These are phyloP conservation scores for Camponotus fellah DNA, from an alignment of 2,888 invertebrate species.

Conservation along the genomic window DNA sequence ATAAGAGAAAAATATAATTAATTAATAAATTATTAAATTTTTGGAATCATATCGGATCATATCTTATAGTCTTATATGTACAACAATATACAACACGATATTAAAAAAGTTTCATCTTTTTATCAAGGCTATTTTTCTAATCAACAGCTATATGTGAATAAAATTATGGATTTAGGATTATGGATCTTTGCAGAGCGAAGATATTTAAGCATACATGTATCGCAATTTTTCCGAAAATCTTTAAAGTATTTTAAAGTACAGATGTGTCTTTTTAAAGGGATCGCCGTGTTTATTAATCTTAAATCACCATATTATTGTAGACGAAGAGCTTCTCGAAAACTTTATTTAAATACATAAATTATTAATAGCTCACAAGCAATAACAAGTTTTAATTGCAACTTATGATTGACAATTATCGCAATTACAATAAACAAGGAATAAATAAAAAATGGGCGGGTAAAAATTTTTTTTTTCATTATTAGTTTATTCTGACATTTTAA, in stretches of 20 bases:
- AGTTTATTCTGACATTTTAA: conserved; percentile 85
- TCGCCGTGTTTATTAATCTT: neutral
- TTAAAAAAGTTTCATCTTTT: no score
- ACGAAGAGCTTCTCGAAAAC: neutral
- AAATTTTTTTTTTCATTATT: conserved; percentile 78
- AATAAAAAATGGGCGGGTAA: neutral
- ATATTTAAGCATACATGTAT: neutral
- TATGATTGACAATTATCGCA: neutral
- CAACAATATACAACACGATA: no score
- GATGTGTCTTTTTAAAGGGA: neutral
- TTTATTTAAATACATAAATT: neutral
- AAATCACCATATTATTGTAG: neutral
- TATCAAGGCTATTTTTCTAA: neutral
- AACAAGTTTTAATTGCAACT: neutral
- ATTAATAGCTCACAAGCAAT: neutral
- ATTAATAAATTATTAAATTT: neutral
- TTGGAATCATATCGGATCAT: no score
- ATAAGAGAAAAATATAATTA: neutral
- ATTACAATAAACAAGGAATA: neutral
- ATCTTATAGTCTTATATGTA: neutral
- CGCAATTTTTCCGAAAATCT: neutral
- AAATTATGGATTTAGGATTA: neutral
- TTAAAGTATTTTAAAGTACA: neutral
- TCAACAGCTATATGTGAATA: neutral
- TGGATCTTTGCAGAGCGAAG: neutral